Evolutionary conservation across 2,113 vertebrate species (phyloP).

Genomic region (Talpa occidentalis): DNA sequence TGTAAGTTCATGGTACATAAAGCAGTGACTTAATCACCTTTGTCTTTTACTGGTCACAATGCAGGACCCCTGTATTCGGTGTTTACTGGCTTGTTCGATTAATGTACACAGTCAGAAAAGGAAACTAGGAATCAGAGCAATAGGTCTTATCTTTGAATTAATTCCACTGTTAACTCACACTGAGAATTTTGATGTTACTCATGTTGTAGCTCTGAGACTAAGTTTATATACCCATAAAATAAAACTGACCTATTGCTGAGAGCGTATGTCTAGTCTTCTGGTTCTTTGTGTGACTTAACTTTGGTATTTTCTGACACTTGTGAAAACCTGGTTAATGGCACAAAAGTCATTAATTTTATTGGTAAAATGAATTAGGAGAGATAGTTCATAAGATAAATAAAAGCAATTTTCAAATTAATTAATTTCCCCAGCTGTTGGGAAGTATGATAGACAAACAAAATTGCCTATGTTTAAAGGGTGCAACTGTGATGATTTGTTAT

Average conservation of each 20-base stretch:
- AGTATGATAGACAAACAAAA: background rate
- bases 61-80: background rate
- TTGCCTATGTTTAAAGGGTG: background rate
- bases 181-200: background rate
- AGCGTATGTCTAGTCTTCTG: background rate
- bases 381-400: background rate
- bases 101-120: background rate
- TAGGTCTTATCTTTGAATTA: background rate
- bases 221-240: background rate
- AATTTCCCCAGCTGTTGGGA: background rate
- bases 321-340: background rate
- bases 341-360: background rate
- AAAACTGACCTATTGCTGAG: background rate
- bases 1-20: background rate
- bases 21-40: background rate
- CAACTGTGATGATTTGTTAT: background rate
- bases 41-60: background rate
- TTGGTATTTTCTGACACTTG: background rate
- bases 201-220: background rate
- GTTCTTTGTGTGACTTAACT: background rate
- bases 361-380: background rate
- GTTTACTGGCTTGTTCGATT: background rate
- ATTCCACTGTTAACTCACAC: background rate
- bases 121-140: background rate
- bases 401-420: background rate